These are phyloP conservation scores for Xylota sylvarum DNA, from an alignment of 2,888 invertebrate species.

Conservation along the genomic window DNA sequence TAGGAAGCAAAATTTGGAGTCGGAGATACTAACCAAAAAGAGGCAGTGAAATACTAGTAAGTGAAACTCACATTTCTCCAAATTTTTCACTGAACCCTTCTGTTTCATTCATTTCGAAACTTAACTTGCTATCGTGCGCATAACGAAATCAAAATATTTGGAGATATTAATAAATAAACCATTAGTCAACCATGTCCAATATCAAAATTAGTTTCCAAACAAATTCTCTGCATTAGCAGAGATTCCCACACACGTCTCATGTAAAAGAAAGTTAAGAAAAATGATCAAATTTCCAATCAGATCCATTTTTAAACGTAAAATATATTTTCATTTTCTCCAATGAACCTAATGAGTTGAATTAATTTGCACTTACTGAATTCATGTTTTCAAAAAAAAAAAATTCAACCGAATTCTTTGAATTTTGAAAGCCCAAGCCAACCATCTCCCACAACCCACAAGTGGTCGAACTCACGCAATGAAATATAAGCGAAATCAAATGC, in stretches of 20 bases:
- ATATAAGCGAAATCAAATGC: background rate
- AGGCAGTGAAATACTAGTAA: too few species aligned
- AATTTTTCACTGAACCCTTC: too few species aligned
- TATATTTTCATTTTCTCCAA: background rate
- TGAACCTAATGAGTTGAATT: slow-evolving; percentile 21
- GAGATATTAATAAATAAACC: background rate
- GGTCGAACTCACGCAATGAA: too few species aligned
- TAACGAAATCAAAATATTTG: background rate
- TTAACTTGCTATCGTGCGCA: background rate
- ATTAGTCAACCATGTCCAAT: background rate
- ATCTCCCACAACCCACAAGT: background rate
- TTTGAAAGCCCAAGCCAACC: background rate
- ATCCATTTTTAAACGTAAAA: background rate
- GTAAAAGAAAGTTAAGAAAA: slow-evolving; percentile 1
- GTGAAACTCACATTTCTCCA: too few species aligned
- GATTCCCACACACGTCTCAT: background rate
- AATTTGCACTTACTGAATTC: slow-evolving; percentile 5
- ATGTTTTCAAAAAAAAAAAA: background rate
- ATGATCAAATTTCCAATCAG: slow-evolving; percentile 12
- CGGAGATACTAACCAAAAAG: too few species aligned
- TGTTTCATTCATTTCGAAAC: background rate
- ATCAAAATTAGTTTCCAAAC: background rate
- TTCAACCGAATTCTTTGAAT: background rate
- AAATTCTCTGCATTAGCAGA: background rate
- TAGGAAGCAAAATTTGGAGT: too few species aligned